Evolutionary conservation across 1,140 invertebrate species (phyloP), one percentile per base, ranked within the genome.

Genomic region (Atta texana): DNA sequence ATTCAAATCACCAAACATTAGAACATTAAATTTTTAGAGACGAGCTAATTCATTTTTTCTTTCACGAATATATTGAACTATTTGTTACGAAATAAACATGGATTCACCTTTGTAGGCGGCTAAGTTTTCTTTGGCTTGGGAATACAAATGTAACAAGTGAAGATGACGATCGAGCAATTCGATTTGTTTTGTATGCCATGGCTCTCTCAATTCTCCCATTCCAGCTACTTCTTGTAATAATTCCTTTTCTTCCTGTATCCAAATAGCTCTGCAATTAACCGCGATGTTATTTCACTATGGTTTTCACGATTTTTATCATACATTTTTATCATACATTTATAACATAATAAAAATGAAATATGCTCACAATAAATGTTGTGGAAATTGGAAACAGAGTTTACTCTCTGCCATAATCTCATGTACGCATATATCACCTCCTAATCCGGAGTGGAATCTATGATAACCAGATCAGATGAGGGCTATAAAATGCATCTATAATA

Each of bases 351-450:
- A 55, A 12, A 57, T 71, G 10, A 71, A 74, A 51, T 51, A 89
- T 91, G 97, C 97, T 97, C 96, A 99, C 98, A 99, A 94, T 85
- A 99, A 95, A 94, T 99, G 97, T 89, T 98, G 97, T 5, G 98
- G 98, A 93, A 99, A 97, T 51, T 96, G 95, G 91, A 98, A 99
- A 90, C 98, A 98, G 1, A 98, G 94, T 92, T 97, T 97, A 76
- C 97, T 97, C 94, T 99, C 99, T 0, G 98, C 97, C 97, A 99
- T 98, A 81, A 98, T 97, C 95, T 99, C 98, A 92, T 99, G 97
- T 3, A 99, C 98, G 78, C 97, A 98, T 63, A 99, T 98, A 94
- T 99, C 98, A 6, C 98, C 98, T 3, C 98, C 98, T 7, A 98
- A 95, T 5, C 98, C 98, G 0, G 98, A 98, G 93, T 99, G 98